A percentile compares a stretch with the other conserved stretches of the same genome.
These are phyloP conservation scores for Anthophora plumipes DNA, from an alignment of 2,888 invertebrate species.

Conservation along the genomic window DNA sequence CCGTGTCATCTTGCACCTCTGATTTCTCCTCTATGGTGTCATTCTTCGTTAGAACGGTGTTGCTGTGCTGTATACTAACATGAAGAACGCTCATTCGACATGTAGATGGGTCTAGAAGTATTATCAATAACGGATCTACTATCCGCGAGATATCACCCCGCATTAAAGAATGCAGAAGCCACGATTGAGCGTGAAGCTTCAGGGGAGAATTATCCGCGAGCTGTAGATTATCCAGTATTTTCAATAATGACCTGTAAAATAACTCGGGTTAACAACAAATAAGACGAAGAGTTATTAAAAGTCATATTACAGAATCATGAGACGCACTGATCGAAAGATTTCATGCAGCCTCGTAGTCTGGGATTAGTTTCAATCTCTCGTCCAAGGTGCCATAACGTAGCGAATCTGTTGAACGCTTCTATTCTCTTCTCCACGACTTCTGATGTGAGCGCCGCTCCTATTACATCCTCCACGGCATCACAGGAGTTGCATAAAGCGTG, in stretches of 20 bases:
- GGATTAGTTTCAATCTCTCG: slow-evolving; percentile 87
- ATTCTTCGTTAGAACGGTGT: slow-evolving; percentile 80
- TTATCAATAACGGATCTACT: slow-evolving; percentile 91
- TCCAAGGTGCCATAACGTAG: slow-evolving; percentile 91
- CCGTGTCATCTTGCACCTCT: slow-evolving; percentile 80
- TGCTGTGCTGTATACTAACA: slow-evolving; percentile 87
- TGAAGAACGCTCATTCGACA: slow-evolving; percentile 93
- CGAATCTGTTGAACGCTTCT: slow-evolving; percentile 88
- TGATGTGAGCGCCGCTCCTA: slow-evolving; percentile 86
- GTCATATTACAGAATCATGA: slow-evolving; percentile 20
- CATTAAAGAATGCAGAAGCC: slow-evolving; percentile 90
- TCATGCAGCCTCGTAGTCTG: slow-evolving; percentile 84
- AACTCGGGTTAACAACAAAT: slow-evolving; percentile 15
- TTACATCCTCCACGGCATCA: slow-evolving; percentile 90
- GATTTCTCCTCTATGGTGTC: slow-evolving; percentile 79
- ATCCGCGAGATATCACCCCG: slow-evolving; percentile 92
- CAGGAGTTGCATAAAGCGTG: slow-evolving; percentile 85
- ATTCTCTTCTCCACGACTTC: slow-evolving; percentile 85
- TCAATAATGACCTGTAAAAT: slow-evolving; percentile 88
- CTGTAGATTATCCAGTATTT: slow-evolving; percentile 90
- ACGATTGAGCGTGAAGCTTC: slow-evolving; percentile 89
- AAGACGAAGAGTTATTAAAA: neutral
- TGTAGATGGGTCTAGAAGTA: slow-evolving; percentile 91
- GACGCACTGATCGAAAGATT: slow-evolving; percentile 88
- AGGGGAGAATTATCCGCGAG: slow-evolving; percentile 86